A percentile compares a stretch with the other conserved stretches of the same genome.
Conservation (phyloP, 2,113 vertebrate species). For the Stegostoma tigrinum region DNA sequence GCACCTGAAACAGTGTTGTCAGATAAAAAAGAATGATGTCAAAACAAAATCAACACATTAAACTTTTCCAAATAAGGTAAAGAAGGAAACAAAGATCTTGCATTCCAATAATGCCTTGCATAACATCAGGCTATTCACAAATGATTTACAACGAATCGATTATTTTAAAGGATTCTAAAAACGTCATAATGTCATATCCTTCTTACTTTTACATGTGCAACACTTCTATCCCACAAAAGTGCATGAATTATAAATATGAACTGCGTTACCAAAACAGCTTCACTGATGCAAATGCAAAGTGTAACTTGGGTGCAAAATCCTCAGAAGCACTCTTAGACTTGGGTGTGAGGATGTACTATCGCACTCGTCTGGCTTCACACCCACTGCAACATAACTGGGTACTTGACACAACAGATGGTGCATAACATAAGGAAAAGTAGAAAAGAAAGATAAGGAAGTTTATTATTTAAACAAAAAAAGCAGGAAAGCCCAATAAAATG, state of each 20-base stretch:
- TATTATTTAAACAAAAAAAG: background rate
- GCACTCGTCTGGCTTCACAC: background rate
- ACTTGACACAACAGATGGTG: background rate
- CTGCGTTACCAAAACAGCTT: background rate
- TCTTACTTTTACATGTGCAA: background rate
- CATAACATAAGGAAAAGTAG: background rate
- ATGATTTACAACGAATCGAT: background rate
- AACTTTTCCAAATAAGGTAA: background rate
- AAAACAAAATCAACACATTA: background rate
- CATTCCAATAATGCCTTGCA: background rate
- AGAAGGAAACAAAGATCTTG: background rate
- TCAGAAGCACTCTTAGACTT: background rate
- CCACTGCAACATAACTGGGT: background rate
- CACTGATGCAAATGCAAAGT: background rate
- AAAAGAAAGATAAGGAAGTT: background rate
- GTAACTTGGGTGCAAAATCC: background rate
- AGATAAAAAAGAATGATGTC: background rate
- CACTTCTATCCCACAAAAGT: background rate
- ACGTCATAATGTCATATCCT: background rate
- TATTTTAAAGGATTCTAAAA: background rate
- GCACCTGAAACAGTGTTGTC: background rate
- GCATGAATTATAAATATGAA: background rate
- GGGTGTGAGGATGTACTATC: background rate
- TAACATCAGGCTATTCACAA: background rate
- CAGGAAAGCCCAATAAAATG: background rate